phyloP scores from a whole-genome alignment of 1,140 invertebrate species.

The Pentalonia nigronervosa region DNA sequence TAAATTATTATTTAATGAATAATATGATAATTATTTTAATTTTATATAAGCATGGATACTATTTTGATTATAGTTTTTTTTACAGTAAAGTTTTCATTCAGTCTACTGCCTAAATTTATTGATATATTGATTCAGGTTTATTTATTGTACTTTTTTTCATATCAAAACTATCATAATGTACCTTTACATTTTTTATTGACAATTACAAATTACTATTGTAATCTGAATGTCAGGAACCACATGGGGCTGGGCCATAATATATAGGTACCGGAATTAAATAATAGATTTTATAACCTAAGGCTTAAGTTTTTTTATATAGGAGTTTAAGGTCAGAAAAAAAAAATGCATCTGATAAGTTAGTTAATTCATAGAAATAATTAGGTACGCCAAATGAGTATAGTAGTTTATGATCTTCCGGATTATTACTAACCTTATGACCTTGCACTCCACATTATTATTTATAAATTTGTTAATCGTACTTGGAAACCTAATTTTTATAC shows the following conservation, averaged over 20 bases:
- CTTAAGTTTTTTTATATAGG: not conserved
- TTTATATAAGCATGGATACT: not conserved
- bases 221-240: not conserved
- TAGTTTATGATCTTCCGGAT: conserved; percentile 19
- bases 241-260: not conserved
- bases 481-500: not conserved
- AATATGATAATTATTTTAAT: not conserved
- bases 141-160: not conserved
- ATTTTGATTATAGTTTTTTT: not conserved
- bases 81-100: not conserved
- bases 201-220: not conserved
- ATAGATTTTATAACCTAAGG: conserved; percentile 22
- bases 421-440: not conserved
- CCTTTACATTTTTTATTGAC: not conserved
- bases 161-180: not conserved
- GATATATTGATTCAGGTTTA: not conserved
- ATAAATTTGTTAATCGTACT: not conserved
- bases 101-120: not conserved
- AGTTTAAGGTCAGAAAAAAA: not conserved
- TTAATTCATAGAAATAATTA: not conserved
- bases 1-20: not conserved
- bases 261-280: not conserved
- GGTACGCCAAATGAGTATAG: not conserved
- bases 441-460: not conserved
- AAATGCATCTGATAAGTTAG: not conserved